Percentiles rank a stretch among this genome's conserved stretches.
These are phyloP conservation scores for Odiellus spinosus DNA, from an alignment of 2,888 invertebrate species.

Conservation along the genomic window DNA sequence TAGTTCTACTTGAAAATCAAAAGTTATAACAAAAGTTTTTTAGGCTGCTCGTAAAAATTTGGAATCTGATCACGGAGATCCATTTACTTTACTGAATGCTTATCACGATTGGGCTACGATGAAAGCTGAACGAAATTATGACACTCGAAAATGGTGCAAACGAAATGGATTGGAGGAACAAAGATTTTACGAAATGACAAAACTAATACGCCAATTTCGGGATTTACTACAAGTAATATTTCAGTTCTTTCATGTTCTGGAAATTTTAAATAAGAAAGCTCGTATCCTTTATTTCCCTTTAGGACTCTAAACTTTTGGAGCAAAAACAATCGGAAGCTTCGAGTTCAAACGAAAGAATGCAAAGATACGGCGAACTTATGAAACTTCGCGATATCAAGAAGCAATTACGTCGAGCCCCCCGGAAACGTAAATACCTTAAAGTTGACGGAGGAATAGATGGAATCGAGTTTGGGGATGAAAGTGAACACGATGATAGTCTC, in stretches of 20 bases:
- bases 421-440: conserved; percentile 57
- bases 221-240: conserved; percentile 50
- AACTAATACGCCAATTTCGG: conserved; percentile 74
- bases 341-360: conserved; percentile 46
- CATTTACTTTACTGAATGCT: conserved; percentile 69
- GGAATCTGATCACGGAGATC: conserved; percentile 91
- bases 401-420: conserved; percentile 48
- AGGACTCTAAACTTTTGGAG: conserved; percentile 28
- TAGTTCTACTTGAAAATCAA: no score
- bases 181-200: conserved; percentile 87
- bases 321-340: not conserved
- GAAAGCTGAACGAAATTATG: conserved; percentile 39
- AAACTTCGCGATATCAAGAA: conserved; percentile 64
- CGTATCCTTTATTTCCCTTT: not conserved
- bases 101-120: conserved; percentile 77
- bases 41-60: conserved; percentile 46
- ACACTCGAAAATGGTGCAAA: conserved; percentile 65
- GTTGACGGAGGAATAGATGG: conserved; percentile 39
- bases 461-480: conserved; percentile 44
- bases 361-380: conserved; percentile 75
- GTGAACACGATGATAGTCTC: conserved; percentile 37
- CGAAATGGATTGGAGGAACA: conserved; percentile 88
- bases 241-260: not conserved
- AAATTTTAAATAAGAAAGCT: not conserved
- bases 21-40: no score